Evolutionary conservation across 2,797 vertebrate genomes (phyloP).

Genomic region (Muscicapa striata): DNA sequence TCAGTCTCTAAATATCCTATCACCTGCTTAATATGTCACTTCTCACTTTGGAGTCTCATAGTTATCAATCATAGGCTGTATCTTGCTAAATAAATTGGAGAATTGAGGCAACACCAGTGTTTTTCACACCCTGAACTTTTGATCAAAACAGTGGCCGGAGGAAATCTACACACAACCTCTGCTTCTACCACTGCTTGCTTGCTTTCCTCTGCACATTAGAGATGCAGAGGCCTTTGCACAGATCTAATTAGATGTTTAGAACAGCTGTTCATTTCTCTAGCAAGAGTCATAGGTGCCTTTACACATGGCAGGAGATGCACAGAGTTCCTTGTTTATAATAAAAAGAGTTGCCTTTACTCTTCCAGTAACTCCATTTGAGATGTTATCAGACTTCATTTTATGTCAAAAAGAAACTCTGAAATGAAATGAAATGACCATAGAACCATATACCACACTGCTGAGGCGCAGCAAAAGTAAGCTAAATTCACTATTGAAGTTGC

Average conservation of each 20-base stretch:
- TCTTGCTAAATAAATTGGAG: background rate
- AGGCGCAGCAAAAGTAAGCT: constrained; percentile 17
- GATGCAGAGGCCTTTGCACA: background rate
- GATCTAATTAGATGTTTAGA: background rate
- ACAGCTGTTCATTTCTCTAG: background rate
- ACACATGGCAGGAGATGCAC: background rate
- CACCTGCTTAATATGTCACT: background rate
- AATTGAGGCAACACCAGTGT: background rate
- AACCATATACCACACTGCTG: background rate
- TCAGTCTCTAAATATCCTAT: background rate
- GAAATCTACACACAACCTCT: background rate
- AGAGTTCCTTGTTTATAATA: background rate
- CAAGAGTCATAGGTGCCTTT: background rate
- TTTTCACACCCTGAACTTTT: background rate
- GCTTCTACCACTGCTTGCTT: background rate
- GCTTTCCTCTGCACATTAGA: background rate
- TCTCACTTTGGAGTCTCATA: background rate
- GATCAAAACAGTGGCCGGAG: background rate
- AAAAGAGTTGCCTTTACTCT: constrained; percentile 3
- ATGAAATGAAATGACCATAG: constrained; percentile 24
- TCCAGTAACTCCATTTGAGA: constrained; percentile 19
- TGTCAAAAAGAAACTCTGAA: constrained; percentile 35
- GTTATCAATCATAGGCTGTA: background rate
- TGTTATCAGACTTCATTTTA: background rate
- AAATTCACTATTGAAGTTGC: constrained; percentile 32